Percentiles rank a stretch among this genome's conserved stretches.
phyloP scores from a whole-genome alignment of 2,797 vertebrate genomes.

The Gallinago nigripennis region DNA sequence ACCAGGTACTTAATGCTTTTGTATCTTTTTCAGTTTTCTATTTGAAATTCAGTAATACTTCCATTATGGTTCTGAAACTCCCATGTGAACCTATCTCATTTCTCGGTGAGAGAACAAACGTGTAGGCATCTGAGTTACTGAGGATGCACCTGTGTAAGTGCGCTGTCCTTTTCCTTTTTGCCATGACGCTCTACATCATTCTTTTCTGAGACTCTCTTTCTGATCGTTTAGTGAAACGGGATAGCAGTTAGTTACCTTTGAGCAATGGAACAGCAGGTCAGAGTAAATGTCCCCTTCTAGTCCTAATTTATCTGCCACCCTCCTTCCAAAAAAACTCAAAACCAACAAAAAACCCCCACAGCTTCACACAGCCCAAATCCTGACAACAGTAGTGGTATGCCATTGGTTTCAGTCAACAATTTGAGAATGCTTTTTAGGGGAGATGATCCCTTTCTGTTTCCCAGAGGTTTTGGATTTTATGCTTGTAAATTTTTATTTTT shows the following conservation, averaged over 20 bases:
- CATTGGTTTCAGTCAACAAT: not conserved
- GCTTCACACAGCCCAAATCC: not conserved
- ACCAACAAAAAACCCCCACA: not conserved
- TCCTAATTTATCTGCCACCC: not conserved
- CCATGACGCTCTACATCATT: slow-evolving; percentile 28
- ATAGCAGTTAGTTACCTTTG: not conserved
- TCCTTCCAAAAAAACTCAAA: not conserved
- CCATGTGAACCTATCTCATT: slow-evolving; percentile 1
- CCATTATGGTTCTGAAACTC: slow-evolving; percentile 69
- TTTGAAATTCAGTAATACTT: slow-evolving; percentile 70
- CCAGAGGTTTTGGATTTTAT: not conserved
- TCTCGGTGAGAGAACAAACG: slow-evolving; percentile 42
- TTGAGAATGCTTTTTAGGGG: not conserved
- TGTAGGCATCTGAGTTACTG: slow-evolving; percentile 28
- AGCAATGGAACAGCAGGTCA: not conserved
- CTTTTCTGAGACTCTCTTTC: slow-evolving; percentile 16
- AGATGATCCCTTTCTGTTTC: not conserved
- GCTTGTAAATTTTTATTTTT: not conserved
- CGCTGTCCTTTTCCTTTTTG: slow-evolving; percentile 11
- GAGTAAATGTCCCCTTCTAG: not conserved
- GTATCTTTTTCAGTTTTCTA: slow-evolving; percentile 76
- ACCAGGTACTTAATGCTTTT: slow-evolving; percentile 74
- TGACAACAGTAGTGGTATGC: not conserved
- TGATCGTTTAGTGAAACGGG: not conserved
- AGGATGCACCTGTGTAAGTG: slow-evolving; percentile 33